Evolutionary conservation across 2,113 vertebrate species (phyloP), one percentile per base, ranked within the genome.

Genomic region (Pongo abelii): DNA sequence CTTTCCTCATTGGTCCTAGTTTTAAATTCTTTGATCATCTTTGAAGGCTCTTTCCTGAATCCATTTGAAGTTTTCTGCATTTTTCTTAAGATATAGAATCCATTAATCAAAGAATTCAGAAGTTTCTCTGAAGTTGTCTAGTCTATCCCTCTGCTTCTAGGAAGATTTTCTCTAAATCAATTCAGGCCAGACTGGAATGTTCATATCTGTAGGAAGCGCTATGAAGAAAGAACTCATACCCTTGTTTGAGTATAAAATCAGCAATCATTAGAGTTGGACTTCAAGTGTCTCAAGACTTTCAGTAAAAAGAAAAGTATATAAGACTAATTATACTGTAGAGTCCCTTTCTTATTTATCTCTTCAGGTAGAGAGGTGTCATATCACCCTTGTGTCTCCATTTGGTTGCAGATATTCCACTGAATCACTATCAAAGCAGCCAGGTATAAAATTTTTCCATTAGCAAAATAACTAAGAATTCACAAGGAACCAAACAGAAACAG

Each of bases 1-100:
- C 40, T 87, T 81, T 93, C 80, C 59, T 92, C 38, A 94, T 2
- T 92, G 67, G 17, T 90, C 38, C 22, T 78, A 67, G 81, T 75
- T 92, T 94, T 55, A 35, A 87, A 40, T 57, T 78, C 46, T 90
- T 55, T 93, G 59, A 83, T 95, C 27, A 94, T 43, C 48, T 59
- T 55, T 85, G 67, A 92, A 85, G 59, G 57, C 35, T 94, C 38
- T 89, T 77, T 83, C 72, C 61, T 96, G 81, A 94, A 93, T 13
- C 23, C 14, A 74, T 8, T 38, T 84, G 52, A 91, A 67, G 48
- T 83, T 91, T 91, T 88, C 32, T 93, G 12, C 2, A 74, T 59
- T 96, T 91, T 96, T 91, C 30, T 57, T 78, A 91, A 90, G n/a
- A 80, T 55, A 93, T 0, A 57, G n/a, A 97, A 77, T 72, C 48